Evolutionary conservation across 1,140 invertebrate genomes (phyloP).

Genomic region (Tachypleus tridentatus): DNA sequence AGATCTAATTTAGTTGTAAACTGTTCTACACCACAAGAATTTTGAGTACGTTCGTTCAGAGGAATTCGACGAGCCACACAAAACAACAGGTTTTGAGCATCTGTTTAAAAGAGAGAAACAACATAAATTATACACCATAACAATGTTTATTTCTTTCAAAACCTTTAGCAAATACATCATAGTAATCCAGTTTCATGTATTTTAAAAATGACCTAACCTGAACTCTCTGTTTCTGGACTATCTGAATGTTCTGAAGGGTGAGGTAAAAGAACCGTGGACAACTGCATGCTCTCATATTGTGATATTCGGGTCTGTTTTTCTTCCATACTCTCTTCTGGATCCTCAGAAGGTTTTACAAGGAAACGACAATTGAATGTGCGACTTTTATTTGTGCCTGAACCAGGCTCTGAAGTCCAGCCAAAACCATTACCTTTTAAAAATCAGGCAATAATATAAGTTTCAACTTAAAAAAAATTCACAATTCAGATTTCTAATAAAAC

Average conservation of each 20-base stretch:
- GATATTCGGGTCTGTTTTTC: conserved; percentile 58
- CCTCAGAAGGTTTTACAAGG: conserved; percentile 66
- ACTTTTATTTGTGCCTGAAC: conserved; percentile 38
- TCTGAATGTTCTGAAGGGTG: not conserved
- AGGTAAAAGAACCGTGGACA: conserved; percentile 34
- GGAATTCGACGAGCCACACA: conserved; percentile 72
- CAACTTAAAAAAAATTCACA: not conserved
- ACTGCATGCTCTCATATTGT: conserved; percentile 62
- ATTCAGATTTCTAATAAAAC: too few relatives aligned
- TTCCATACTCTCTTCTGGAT: conserved; percentile 53
- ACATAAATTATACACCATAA: too few relatives aligned
- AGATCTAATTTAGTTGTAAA: conserved; percentile 84
- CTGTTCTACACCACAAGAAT: conserved; percentile 51
- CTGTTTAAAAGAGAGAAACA: conserved; percentile 23
- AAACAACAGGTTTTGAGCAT: conserved; percentile 51
- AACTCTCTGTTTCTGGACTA: not conserved
- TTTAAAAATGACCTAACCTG: not conserved
- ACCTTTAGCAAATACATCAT: too few relatives aligned
- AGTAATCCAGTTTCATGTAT: not conserved
- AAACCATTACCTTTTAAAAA: conserved; percentile 28
- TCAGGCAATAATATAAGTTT: conserved; percentile 3
- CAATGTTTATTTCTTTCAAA: too few relatives aligned
- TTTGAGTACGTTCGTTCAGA: conserved; percentile 52
- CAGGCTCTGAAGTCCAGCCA: conserved; percentile 28
- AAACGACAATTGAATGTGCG: conserved; percentile 68